Percentiles rank a stretch among this genome's conserved stretches.
Conservation (phyloP, 1,140 invertebrate species). For the Microvelia longipes region DNA sequence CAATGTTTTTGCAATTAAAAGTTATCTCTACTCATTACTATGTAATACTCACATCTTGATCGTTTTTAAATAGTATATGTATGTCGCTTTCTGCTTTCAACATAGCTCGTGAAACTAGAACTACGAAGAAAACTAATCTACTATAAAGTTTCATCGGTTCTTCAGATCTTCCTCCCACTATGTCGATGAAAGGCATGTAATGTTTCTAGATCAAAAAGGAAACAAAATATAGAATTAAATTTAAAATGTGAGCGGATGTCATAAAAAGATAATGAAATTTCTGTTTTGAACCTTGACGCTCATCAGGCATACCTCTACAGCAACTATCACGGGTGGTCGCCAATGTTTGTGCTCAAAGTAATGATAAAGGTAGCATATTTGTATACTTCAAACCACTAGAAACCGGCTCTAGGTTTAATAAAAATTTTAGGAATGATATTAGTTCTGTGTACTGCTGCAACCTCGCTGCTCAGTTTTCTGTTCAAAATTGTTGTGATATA, state of each 20-base stretch:
- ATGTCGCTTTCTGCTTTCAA: not conserved
- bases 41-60: no score
- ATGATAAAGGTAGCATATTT: not conserved
- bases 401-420: no score
- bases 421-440: no score
- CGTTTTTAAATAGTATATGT: no score
- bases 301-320: not conserved
- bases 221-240: not conserved
- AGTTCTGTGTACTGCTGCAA: no score
- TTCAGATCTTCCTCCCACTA: not conserved
- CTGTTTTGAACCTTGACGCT: not conserved
- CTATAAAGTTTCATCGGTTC: not conserved
- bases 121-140: not conserved
- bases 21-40: no score
- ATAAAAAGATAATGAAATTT: not conserved
- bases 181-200: not conserved
- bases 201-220: not conserved
- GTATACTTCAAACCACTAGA: not conserved
- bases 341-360: not conserved
- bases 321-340: not conserved
- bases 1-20: no score
- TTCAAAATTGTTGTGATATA: no score
- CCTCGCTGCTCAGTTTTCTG: no score
- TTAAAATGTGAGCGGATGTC: no score
- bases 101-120: not conserved